These are phyloP conservation scores for Lissocephala sabroskyi DNA, from an alignment of 2,888 invertebrate genomes.

Conservation along the genomic window DNA sequence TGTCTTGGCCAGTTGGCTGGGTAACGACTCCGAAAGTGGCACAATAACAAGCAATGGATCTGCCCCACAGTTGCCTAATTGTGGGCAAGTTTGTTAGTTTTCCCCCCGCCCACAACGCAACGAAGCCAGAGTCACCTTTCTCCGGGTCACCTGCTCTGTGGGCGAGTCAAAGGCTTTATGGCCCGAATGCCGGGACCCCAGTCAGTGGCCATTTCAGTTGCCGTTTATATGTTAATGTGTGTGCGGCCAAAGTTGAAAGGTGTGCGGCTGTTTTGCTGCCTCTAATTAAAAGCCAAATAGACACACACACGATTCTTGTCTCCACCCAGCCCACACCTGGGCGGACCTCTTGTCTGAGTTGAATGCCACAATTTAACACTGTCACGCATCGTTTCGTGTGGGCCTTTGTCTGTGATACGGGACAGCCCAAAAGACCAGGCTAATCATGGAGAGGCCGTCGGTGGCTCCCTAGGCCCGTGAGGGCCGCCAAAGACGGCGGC, in stretches of 20 bases:
- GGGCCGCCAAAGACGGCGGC: conserved; percentile 30
- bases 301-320: background rate
- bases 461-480: conserved; percentile 7
- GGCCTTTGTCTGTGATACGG: conserved; percentile 21
- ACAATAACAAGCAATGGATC: conserved; percentile 7
- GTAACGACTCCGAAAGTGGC: conserved; percentile 12
- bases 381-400: conserved; percentile 57
- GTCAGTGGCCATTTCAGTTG: conserved; percentile 35
- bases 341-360: conserved; percentile 4
- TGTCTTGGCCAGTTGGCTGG: conserved; percentile 13
- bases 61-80: conserved; percentile 37
- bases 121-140: too few relatives aligned
- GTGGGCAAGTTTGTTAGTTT: conserved; percentile 33
- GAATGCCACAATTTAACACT: conserved; percentile 51
- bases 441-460: conserved; percentile 37
- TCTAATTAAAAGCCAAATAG: conserved; percentile 52
- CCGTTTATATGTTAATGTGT: conserved; percentile 57
- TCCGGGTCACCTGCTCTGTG: background rate
- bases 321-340: conserved; percentile 5
- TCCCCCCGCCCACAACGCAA: background rate
- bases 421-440: conserved; percentile 39
- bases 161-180: conserved; percentile 13
- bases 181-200: background rate
- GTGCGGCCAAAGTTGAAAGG: conserved; percentile 24
- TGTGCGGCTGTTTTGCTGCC: conserved; percentile 33